Evolutionary conservation across 2,113 vertebrate species (phyloP).

Genomic region (Mohoua ochrocephala): DNA sequence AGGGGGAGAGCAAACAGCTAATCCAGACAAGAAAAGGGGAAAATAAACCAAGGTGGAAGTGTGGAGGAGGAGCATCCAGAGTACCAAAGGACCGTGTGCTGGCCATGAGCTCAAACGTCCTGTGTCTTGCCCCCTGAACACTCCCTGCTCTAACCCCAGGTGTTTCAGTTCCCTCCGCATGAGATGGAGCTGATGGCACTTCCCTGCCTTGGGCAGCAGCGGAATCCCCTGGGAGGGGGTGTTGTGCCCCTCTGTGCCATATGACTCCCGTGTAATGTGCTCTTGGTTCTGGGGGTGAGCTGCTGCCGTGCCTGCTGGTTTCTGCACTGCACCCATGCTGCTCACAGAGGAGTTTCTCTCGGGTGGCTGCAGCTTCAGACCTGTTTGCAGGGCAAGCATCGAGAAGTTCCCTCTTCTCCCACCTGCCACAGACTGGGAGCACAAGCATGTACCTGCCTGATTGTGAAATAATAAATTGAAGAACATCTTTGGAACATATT

Average conservation of each 20-base stretch:
- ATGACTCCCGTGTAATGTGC: neutral
- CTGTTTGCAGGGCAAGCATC: neutral
- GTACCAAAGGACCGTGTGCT: neutral
- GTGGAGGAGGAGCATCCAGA: neutral
- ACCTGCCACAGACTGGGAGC: neutral
- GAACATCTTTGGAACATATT: neutral
- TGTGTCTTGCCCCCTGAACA: rapidly evolving
- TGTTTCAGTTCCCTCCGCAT: rapidly evolving
- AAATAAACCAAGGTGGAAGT: neutral
- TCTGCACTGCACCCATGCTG: rapidly evolving
- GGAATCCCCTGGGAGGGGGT: neutral
- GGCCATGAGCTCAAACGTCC: neutral
- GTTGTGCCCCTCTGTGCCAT: neutral
- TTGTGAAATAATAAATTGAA: neutral
- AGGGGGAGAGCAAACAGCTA: neutral
- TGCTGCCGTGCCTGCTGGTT: neutral
- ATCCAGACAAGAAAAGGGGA: neutral
- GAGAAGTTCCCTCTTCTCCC: neutral
- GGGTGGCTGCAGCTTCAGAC: neutral
- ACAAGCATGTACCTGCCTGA: neutral
- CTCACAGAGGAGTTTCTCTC: neutral
- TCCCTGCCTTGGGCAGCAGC: neutral
- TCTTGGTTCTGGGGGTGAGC: neutral
- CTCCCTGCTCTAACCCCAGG: neutral
- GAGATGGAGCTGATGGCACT: neutral